These are phyloP conservation scores for Eilema sororculum DNA, from an alignment of 2,888 invertebrate species.

Conservation along the genomic window DNA sequence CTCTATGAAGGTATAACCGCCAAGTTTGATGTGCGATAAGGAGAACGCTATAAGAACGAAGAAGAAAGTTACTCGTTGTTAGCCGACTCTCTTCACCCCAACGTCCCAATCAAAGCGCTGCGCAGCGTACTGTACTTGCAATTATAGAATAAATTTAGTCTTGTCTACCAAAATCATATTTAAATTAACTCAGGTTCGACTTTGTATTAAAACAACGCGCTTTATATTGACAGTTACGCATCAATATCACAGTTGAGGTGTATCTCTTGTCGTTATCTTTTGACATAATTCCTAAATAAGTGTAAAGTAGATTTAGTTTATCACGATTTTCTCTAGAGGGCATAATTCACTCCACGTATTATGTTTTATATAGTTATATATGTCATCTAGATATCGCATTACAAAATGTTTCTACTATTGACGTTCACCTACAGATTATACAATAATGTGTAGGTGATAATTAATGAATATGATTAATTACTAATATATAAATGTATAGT, in stretches of 20 bases:
- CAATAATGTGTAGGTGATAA: slow-evolving; percentile 39
- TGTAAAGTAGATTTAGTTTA: slow-evolving; percentile 76
- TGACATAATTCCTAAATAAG: slow-evolving; percentile 78
- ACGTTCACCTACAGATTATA: slow-evolving; percentile 18
- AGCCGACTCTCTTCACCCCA: too few relatives aligned
- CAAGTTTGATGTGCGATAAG: too few relatives aligned
- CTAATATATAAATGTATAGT: slow-evolving; percentile 64
- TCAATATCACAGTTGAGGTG: slow-evolving; percentile 50
- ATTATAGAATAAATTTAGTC: neutral
- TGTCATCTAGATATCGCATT: slow-evolving; percentile 44
- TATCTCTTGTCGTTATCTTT: slow-evolving; percentile 68
- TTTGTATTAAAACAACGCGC: slow-evolving; percentile 13
- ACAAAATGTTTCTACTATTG: slow-evolving; percentile 19
- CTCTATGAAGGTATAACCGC: too few relatives aligned
- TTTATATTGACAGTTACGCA: slow-evolving; percentile 34
- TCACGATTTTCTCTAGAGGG: slow-evolving; percentile 58
- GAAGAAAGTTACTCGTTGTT: too few relatives aligned
- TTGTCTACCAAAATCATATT: neutral
- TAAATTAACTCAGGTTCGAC: neutral
- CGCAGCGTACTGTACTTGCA: neutral
- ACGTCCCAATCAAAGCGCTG: too few relatives aligned
- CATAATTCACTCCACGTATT: slow-evolving; percentile 45
- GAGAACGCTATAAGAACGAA: too few relatives aligned
- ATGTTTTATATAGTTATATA: slow-evolving; percentile 60
- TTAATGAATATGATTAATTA: slow-evolving; percentile 55